Evolutionary conservation across 1,140 invertebrate genomes (phyloP), one percentile per base, ranked within the genome.

Genomic region (Diplogasteroides magnus): DNA sequence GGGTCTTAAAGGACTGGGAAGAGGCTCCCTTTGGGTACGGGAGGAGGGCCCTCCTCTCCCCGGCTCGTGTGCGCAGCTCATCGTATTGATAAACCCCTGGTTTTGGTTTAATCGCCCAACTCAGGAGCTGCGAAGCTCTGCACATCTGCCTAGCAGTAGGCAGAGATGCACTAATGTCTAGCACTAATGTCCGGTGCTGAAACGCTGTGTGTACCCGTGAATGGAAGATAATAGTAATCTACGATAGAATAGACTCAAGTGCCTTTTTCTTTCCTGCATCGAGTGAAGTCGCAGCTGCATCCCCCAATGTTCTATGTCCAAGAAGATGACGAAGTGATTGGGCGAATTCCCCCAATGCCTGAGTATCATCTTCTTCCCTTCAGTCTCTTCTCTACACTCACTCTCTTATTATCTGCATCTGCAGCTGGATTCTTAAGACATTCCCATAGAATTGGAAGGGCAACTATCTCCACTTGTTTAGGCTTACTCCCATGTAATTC

Each of bases 391-490:
- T 31, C 23, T 55, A 31, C 29, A 15, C 37, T 31, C 15, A 58
- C 67, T 62, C 61, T 68, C 60, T 68, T 68, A 26, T 62, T 68
- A 55, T 61, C 67, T 0, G 59, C 37, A 57, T 68, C 67, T 13
- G 67, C 28, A 29, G 61, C 28, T 14, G 58, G 31, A 11, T 56
- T 68, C 25, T 63, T 61, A n/a, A 68, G 28, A 32, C 61, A 61
- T 15, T 68, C 67, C 67, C 67, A 68, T 14, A 68, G 31, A 1
- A 68, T 19, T 19, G 67, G 67, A 61, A 68, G 56, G 28, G 66
- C 70, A 15, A 27, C 61, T 3, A 72, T 60, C 65, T 72, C 70
- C 2, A 72, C 70, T 67, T 72, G 70, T 58, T 72, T 72, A 1
- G 70, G 70, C n/a, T 64, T 67, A 15, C n/a, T 56, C 56, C 32